phyloP scores from a whole-genome alignment of 1,140 invertebrate genomes.

The Hestina assimilis region DNA sequence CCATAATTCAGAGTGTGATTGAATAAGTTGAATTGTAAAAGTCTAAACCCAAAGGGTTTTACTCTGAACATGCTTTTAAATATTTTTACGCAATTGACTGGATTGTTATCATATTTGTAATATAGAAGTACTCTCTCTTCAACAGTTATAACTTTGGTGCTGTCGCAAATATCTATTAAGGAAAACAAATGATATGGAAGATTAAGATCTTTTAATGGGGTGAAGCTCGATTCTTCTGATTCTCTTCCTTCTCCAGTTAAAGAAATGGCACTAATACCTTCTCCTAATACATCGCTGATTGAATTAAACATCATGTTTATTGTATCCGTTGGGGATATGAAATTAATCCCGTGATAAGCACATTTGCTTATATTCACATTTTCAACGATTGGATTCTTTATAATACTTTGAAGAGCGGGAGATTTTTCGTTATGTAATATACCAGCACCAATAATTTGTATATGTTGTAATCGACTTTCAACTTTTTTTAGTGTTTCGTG shows the following conservation, averaged over 20 bases:
- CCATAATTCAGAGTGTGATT: conserved; percentile 91
- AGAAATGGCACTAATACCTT: conserved; percentile 92
- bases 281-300: conserved; percentile 90
- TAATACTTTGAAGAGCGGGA: conserved; percentile 93
- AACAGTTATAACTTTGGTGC: conserved; percentile 93
- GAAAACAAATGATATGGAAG: conserved; percentile 97
- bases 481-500: conserved; percentile 83
- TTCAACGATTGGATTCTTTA: conserved; percentile 89
- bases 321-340: conserved; percentile 92
- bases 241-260: conserved; percentile 95
- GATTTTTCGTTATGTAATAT: conserved; percentile 97
- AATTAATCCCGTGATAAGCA: conserved; percentile 94
- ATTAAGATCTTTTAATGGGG: conserved; percentile 89
- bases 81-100: conserved; percentile 98
- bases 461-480: conserved; percentile 89
- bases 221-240: conserved; percentile 91
- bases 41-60: conserved; percentile 92
- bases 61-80: conserved; percentile 91
- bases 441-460: conserved; percentile 96
- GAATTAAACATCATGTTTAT: conserved; percentile 85
- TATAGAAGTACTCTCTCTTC: conserved; percentile 95
- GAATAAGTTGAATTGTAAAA: conserved; percentile 96
- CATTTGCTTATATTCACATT: conserved; percentile 91
- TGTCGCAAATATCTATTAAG: conserved; percentile 96
- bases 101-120: conserved; percentile 98